Conservation (phyloP, 2,888 invertebrate species). For the Apamea sordens region DNA sequence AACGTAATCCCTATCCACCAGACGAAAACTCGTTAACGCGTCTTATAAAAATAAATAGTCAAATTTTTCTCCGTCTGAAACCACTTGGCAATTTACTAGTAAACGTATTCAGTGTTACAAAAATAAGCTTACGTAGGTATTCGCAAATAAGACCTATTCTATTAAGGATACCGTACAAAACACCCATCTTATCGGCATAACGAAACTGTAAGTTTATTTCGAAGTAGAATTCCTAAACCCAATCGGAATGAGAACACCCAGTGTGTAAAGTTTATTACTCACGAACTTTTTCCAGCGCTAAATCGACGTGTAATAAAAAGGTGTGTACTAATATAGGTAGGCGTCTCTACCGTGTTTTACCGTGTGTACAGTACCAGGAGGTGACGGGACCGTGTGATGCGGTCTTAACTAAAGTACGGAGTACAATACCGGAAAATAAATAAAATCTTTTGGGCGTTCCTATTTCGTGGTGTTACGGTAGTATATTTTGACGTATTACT, state of each 20-base stretch:
- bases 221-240: slow-evolving; percentile 12
- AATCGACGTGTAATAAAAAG: slow-evolving; percentile 56
- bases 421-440: slow-evolving; percentile 17
- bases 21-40: background rate
- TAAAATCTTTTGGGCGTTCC: slow-evolving; percentile 18
- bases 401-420: slow-evolving; percentile 38
- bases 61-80: slow-evolving; percentile 10
- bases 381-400: slow-evolving; percentile 47
- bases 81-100: slow-evolving; percentile 10
- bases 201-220: slow-evolving; percentile 49
- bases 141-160: slow-evolving; percentile 34
- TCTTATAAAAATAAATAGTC: slow-evolving; percentile 15
- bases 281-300: slow-evolving; percentile 50
- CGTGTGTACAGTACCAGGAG: slow-evolving; percentile 52
- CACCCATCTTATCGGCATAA: slow-evolving; percentile 36
- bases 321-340: slow-evolving; percentile 30
- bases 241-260: slow-evolving; percentile 37
- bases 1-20: background rate
- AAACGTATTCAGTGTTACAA: slow-evolving; percentile 12
- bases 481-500: slow-evolving; percentile 8
- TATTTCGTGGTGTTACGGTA: slow-evolving; percentile 19
- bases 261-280: slow-evolving; percentile 58
- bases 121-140: slow-evolving; percentile 20
- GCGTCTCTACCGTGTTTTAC: slow-evolving; percentile 38
- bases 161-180: slow-evolving; percentile 34